Percentiles rank a stretch among this genome's conserved stretches.
Evolutionary conservation across 2,888 invertebrate genomes (phyloP).

Genomic region (Eugnorisma glareosa): DNA sequence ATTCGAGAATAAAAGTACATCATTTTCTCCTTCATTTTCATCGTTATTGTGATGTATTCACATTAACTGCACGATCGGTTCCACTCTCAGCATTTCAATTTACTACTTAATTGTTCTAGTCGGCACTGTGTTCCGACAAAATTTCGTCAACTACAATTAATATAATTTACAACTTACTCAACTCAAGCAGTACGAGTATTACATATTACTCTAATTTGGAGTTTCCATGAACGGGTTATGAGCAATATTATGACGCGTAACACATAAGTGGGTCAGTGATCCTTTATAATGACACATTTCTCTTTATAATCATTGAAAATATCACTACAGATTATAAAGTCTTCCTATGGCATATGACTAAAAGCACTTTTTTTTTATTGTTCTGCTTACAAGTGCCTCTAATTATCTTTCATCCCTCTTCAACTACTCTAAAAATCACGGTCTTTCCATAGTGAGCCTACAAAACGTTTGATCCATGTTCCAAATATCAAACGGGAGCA

Average conservation of each 20-base stretch:
- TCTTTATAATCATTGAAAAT: neutral
- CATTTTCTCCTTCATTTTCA: slow-evolving; percentile 17
- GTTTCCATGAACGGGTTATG: slow-evolving; percentile 41
- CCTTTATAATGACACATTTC: slow-evolving; percentile 25
- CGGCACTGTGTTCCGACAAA: slow-evolving; percentile 24
- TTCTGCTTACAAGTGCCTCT: neutral
- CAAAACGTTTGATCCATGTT: slow-evolving; percentile 62
- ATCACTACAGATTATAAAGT: neutral
- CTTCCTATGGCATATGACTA: neutral
- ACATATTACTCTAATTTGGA: slow-evolving; percentile 38
- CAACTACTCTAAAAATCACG: slow-evolving; percentile 35
- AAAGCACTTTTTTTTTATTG: neutral
- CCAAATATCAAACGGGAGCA: slow-evolving; percentile 66
- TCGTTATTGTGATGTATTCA: neutral
- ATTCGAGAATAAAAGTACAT: slow-evolving; percentile 21
- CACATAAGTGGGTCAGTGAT: slow-evolving; percentile 40
- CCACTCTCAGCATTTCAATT: slow-evolving; percentile 21
- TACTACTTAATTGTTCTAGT: slow-evolving; percentile 44
- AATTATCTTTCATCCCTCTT: slow-evolving; percentile 15
- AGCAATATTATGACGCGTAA: slow-evolving; percentile 25
- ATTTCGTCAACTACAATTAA: slow-evolving; percentile 42
- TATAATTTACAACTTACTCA: slow-evolving; percentile 47
- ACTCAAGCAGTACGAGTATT: slow-evolving; percentile 8
- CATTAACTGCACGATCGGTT: slow-evolving; percentile 1
- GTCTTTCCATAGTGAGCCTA: slow-evolving; percentile 41